Conservation (phyloP, 2,797 vertebrate species). For the Aphelocoma californica region DNA sequence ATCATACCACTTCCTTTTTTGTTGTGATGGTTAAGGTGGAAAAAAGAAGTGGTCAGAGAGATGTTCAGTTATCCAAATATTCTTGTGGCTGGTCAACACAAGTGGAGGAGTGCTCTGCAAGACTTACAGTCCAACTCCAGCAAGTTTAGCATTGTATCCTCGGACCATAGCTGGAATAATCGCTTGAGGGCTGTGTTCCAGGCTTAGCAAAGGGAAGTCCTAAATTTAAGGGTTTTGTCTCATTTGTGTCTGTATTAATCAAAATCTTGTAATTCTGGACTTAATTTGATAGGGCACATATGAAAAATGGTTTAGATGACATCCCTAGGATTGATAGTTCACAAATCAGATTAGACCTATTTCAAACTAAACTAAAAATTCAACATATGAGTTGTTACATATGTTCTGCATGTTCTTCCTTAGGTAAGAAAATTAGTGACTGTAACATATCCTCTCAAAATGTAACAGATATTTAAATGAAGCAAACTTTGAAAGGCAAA, state of each 20-base stretch:
- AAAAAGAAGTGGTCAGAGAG: neutral
- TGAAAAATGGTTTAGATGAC: neutral
- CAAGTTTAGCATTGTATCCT: neutral
- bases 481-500: neutral
- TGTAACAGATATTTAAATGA: neutral
- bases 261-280: neutral
- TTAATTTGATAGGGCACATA: neutral
- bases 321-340: neutral
- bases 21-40: neutral
- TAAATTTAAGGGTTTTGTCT: neutral
- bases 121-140: neutral
- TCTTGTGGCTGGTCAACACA: neutral
- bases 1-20: too few species aligned
- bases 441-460: neutral
- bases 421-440: neutral
- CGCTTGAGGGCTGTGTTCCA: neutral
- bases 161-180: neutral
- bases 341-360: neutral
- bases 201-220: neutral
- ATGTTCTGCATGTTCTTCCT: neutral
- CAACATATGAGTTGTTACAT: neutral
- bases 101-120: neutral
- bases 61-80: neutral
- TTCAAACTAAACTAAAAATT: neutral
- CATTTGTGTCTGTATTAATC: neutral